These are phyloP conservation scores for Diploscapter pachys DNA, from an alignment of 1,140 invertebrate genomes.

Conservation along the genomic window DNA sequence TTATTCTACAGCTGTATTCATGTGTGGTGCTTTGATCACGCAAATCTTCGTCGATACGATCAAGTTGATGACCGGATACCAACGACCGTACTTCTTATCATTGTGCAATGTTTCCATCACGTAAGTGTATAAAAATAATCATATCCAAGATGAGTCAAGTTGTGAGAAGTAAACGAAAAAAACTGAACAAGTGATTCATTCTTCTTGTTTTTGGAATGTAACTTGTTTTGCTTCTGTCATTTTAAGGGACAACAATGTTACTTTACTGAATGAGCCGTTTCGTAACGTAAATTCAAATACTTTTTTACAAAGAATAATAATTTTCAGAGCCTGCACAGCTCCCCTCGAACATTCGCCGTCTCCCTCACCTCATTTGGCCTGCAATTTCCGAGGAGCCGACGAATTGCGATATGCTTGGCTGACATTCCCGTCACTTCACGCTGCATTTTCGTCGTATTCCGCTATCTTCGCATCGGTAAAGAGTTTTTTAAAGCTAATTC, in stretches of 20 bases:
- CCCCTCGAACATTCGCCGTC: constrained; percentile 58
- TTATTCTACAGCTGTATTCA: constrained; percentile 46
- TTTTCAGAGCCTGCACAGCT: constrained; percentile 54
- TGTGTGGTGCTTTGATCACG: constrained; percentile 56
- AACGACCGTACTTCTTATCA: constrained; percentile 57
- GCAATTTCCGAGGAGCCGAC: constrained; percentile 51
- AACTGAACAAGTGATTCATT: no score
- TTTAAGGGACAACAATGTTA: not conserved
- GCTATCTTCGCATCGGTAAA: constrained; percentile 55
- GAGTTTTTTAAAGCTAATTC: not conserved
- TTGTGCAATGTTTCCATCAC: constrained; percentile 56
- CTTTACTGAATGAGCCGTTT: not conserved
- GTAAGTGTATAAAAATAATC: constrained; percentile 27
- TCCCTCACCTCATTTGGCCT: constrained; percentile 57
- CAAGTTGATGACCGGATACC: constrained; percentile 57
- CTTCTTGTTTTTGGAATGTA: no score
- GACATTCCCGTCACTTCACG: constrained; percentile 57
- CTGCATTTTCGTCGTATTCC: constrained; percentile 56
- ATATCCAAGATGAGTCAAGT: no score
- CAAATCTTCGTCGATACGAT: constrained; percentile 59
- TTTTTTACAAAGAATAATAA: not conserved
- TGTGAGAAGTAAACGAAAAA: no score
- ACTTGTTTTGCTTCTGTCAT: not conserved
- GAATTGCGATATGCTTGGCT: constrained; percentile 59
- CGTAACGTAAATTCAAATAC: not conserved